A percentile compares a stretch with the other conserved stretches of the same genome.
These are phyloP conservation scores for Pteropus rufus DNA, from an alignment of 2,797 vertebrate species.

Conservation along the genomic window DNA sequence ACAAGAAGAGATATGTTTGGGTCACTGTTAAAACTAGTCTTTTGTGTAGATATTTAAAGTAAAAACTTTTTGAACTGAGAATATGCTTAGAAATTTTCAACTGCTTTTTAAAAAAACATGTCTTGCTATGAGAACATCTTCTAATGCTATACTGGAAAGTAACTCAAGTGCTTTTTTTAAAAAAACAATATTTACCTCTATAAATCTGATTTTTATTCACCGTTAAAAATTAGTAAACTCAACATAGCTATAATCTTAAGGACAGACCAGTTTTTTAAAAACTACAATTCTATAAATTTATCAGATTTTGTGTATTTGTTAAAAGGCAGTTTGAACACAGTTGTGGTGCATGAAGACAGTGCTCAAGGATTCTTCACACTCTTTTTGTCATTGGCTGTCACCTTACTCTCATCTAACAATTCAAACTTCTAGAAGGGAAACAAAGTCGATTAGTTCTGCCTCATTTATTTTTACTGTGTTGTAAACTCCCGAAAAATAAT, in stretches of 20 bases:
- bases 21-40: neutral
- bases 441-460: conserved; percentile 18
- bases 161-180: neutral
- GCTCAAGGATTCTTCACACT: neutral
- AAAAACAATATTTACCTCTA: neutral
- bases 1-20: neutral
- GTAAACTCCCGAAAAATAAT: neutral
- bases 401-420: neutral
- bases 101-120: neutral
- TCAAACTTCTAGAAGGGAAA: conserved; percentile 20
- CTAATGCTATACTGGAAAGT: neutral
- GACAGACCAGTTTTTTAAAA: neutral
- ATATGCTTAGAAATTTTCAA: conserved; percentile 18
- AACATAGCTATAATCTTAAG: neutral
- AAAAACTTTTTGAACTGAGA: conserved; percentile 20
- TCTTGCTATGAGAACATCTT: neutral
- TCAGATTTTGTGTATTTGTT: neutral
- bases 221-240: conserved; percentile 17
- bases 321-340: neutral
- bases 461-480: conserved; percentile 37
- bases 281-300: neutral
- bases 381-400: neutral
- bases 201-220: conserved; percentile 23
- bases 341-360: neutral
- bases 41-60: conserved; percentile 28